These are phyloP conservation scores for Micropoecilia bifurca DNA, from an alignment of 2,797 vertebrate species.

Conservation along the genomic window DNA sequence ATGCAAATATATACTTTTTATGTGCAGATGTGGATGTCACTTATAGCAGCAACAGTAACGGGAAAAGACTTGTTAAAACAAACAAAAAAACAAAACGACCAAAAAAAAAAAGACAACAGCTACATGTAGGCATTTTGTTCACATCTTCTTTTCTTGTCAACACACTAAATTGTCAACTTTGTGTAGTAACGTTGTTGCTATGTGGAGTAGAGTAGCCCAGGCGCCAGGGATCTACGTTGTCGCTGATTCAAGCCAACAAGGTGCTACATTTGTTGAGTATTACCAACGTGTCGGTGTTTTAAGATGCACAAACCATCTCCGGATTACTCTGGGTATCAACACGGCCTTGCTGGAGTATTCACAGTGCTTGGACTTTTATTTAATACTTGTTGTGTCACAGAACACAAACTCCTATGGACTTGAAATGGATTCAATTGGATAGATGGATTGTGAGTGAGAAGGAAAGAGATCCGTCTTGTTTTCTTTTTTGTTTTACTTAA, in stretches of 20 bases:
- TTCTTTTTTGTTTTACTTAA: neutral
- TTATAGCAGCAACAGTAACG: slow-evolving; percentile 85
- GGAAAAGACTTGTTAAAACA: slow-evolving; percentile 65
- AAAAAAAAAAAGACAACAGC: slow-evolving; percentile 57
- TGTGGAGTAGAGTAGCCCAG: slow-evolving; percentile 83
- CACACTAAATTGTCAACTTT: slow-evolving; percentile 82
- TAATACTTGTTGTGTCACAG: neutral
- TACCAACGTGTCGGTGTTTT: slow-evolving; percentile 57
- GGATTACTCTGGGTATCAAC: neutral
- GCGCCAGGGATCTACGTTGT: slow-evolving; percentile 69
- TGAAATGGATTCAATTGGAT: neutral
- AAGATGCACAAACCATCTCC: slow-evolving; percentile 40
- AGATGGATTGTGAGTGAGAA: neutral
- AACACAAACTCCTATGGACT: too few species aligned
- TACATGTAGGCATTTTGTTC: slow-evolving; percentile 82
- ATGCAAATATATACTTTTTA: slow-evolving; percentile 90
- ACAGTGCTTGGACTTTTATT: neutral
- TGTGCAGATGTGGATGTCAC: slow-evolving; percentile 88
- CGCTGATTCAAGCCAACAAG: slow-evolving; percentile 60
- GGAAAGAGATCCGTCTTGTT: neutral
- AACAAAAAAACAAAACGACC: too few species aligned
- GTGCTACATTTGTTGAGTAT: slow-evolving; percentile 70
- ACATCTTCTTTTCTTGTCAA: slow-evolving; percentile 79
- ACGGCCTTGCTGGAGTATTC: neutral
- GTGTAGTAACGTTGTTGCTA: slow-evolving; percentile 84